Evolutionary conservation across 1,140 invertebrate species (phyloP).

Genomic region (Calycopis cecrops): DNA sequence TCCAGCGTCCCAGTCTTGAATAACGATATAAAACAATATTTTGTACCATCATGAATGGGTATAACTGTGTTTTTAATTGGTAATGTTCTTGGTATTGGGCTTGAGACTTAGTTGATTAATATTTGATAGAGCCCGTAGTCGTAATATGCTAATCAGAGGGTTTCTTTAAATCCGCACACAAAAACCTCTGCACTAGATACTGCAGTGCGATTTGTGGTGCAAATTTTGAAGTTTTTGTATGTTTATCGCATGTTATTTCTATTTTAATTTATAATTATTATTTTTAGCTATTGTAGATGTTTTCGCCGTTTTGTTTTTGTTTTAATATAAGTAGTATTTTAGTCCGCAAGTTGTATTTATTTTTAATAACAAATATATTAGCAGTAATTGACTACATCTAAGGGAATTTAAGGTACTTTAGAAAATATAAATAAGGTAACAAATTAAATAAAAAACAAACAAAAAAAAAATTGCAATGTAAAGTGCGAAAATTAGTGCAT

Average conservation of each 20-base stretch:
- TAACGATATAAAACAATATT: constrained; percentile 67
- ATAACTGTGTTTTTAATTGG: constrained; percentile 42
- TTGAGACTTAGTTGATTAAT: background rate
- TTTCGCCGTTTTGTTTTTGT: too few relatives aligned
- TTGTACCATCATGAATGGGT: constrained; percentile 36
- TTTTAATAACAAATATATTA: too few relatives aligned
- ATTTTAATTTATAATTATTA: background rate
- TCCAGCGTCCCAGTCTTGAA: constrained; percentile 46
- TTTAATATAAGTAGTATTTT: too few relatives aligned
- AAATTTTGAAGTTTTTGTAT: constrained; percentile 44
- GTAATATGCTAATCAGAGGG: constrained; percentile 64
- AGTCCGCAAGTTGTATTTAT: too few relatives aligned
- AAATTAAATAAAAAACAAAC: too few relatives aligned
- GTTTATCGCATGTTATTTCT: background rate
- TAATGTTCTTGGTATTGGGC: constrained; percentile 41
- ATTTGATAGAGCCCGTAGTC: constrained; percentile 15
- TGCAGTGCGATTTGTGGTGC: constrained; percentile 72
- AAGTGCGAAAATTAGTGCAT: too few relatives aligned
- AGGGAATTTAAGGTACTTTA: too few relatives aligned
- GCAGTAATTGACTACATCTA: too few relatives aligned
- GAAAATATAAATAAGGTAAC: too few relatives aligned
- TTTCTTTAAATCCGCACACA: constrained; percentile 66
- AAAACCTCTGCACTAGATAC: constrained; percentile 71
- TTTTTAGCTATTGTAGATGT: too few relatives aligned
- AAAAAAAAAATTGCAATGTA: too few relatives aligned